Evolutionary conservation across 1,140 invertebrate species (phyloP).

Genomic region (Drosophila simulans): DNA sequence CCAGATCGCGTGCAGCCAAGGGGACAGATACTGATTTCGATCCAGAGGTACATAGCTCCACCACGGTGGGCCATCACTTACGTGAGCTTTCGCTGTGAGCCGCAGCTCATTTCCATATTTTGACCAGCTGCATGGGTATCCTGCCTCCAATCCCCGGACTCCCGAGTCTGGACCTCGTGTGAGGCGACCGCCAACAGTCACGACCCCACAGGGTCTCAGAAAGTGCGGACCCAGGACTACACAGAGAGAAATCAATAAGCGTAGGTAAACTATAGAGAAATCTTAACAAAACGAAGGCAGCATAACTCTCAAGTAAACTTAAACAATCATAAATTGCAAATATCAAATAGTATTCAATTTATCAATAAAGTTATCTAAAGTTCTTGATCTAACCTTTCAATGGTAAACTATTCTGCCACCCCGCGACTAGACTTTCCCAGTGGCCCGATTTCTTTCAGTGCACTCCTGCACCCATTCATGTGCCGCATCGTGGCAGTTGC

Average conservation of each 20-base stretch:
- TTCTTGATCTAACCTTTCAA: too few relatives aligned
- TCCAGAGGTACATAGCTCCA: constrained; percentile 25
- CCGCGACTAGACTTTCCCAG: background rate
- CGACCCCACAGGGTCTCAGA: constrained; percentile 48
- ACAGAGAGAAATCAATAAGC: background rate
- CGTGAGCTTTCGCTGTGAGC: constrained; percentile 60
- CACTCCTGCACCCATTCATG: constrained; percentile 43
- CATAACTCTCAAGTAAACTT: too few relatives aligned
- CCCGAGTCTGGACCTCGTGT: constrained; percentile 49
- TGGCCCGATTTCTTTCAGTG: constrained; percentile 6
- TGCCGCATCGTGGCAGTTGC: constrained; percentile 48
- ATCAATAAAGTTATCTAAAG: too few relatives aligned
- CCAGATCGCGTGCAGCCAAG: constrained; percentile 36
- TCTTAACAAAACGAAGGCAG: too few relatives aligned
- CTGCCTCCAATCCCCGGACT: background rate
- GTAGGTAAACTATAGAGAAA: background rate
- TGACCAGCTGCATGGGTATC: constrained; percentile 42
- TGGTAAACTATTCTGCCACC: background rate
- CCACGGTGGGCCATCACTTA: constrained; percentile 38
- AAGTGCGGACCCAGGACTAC: constrained; percentile 3
- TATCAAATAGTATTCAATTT: background rate
- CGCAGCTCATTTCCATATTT: constrained; percentile 80
- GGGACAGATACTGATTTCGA: background rate
- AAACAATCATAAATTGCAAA: too few relatives aligned
- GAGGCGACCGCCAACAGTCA: constrained; percentile 74